Evolutionary conservation across 2,888 invertebrate species (phyloP), one percentile per base, ranked within the genome.

Genomic region (Pachycephus smyrnensis): DNA sequence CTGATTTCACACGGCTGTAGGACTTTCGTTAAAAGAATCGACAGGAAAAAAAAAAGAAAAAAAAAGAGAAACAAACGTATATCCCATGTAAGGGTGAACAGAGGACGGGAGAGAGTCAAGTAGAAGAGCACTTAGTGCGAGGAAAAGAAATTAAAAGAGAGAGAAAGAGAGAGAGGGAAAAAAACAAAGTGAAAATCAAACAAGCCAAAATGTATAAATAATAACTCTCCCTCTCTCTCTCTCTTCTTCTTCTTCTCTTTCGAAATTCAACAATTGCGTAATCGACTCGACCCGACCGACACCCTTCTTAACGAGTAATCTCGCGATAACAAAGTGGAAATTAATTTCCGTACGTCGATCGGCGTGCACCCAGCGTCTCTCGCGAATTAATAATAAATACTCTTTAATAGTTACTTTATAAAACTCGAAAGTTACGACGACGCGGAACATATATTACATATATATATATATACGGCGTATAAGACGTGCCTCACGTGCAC

Each of bases 351-450:
- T 82, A 79, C 75, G 80, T 81, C 82, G 76, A 75, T 81, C 77
- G 79, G 76, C 82, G 82, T 86, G 87, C 86, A 86, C 88, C 83
- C 87, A 88, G 85, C 89, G 85, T 84, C 85, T 82, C 84, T 86
- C 84, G 82, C 82, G 82, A 86, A 84, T 86, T 82, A 87, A 85
- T 85, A 89, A 89, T 90, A 89, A 89, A 90, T 90, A 89, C 84
- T 88, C 40, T 40, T 87, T 82, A 82, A 82, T 69, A 80, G 84
- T 86, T 88, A 86, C 83, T 83, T 85, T 86, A 81, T 89, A 89
- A 90, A 90, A 89, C 89, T 88, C 89, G 88, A 87, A 85, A 87
- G 83, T 81, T 69, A 32, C 30, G 31, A 12, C 69, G 69, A 32
- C 69, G 69, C 32, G 31, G 30, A 69, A 32, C 69, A 74, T 36